Conservation (phyloP, 2,888 invertebrate genomes). For the Cyrtodaria siliqua region DNA sequence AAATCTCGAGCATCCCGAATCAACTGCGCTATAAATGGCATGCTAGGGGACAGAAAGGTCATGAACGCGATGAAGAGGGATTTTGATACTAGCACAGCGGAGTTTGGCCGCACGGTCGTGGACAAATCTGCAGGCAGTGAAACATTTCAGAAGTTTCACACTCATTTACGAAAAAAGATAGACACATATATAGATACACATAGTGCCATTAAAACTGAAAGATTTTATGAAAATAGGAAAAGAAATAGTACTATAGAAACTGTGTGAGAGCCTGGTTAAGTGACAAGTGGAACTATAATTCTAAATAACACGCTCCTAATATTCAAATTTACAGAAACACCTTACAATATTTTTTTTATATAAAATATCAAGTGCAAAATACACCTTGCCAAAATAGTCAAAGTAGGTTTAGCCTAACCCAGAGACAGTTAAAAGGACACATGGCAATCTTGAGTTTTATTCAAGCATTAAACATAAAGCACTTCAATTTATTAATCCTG, state of each 20-base stretch:
- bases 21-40: conserved; percentile 70
- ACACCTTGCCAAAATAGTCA: too few relatives aligned
- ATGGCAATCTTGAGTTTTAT: too few relatives aligned
- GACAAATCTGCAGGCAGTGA: conserved; percentile 65
- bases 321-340: too few relatives aligned
- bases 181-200: conserved; percentile 58
- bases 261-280: conserved; percentile 2
- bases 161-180: conserved; percentile 67
- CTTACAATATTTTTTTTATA: too few relatives aligned
- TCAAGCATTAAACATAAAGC: too few relatives aligned
- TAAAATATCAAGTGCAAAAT: too few relatives aligned
- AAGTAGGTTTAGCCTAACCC: too few relatives aligned
- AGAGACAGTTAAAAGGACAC: too few relatives aligned
- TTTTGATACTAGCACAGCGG: conserved; percentile 65
- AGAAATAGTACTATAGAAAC: conserved; percentile 30
- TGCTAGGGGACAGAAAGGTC: conserved; percentile 70
- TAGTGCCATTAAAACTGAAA: conserved; percentile 56
- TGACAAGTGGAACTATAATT: too few relatives aligned
- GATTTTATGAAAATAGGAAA: conserved; percentile 36
- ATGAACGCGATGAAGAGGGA: conserved; percentile 69
- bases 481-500: too few relatives aligned
- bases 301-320: too few relatives aligned
- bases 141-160: conserved; percentile 67
- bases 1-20: conserved; percentile 54
- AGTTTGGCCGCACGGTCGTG: conserved; percentile 63